Conservation (phyloP, 2,797 vertebrate genomes). For the Chaenodraco wilsoni region DNA sequence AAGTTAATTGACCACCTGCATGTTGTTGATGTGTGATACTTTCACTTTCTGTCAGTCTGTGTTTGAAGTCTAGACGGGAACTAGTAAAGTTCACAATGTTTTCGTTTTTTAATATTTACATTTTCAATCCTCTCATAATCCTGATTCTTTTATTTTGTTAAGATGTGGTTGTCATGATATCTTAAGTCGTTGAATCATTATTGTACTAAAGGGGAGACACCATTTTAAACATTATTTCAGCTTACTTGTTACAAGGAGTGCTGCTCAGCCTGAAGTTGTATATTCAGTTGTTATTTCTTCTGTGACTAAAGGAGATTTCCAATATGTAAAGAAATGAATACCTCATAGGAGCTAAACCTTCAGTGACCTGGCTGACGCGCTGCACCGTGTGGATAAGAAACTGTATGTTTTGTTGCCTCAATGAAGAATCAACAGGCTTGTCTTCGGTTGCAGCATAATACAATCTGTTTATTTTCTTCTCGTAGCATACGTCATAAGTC, state of each 20-base stretch:
- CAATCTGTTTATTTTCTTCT: too few species aligned
- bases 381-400: too few species aligned
- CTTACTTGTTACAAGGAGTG: neutral
- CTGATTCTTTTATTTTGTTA: neutral
- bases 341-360: too few species aligned
- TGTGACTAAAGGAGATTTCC: too few species aligned
- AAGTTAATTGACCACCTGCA: neutral
- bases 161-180: neutral
- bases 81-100: neutral
- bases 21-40: slow-evolving; percentile 20
- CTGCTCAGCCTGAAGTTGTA: neutral
- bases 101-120: neutral
- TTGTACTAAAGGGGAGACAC: neutral
- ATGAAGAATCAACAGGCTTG: too few species aligned
- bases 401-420: too few species aligned
- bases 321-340: neutral
- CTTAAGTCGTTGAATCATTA: too few species aligned
- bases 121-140: neutral
- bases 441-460: too few species aligned
- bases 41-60: slow-evolving; percentile 38
- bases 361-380: too few species aligned
- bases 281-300: neutral
- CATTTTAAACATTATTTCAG: neutral
- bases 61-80: slow-evolving; percentile 9
- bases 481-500: too few species aligned